Evolutionary conservation across 2,888 invertebrate species (phyloP).

Genomic region (Idaea biselata): DNA sequence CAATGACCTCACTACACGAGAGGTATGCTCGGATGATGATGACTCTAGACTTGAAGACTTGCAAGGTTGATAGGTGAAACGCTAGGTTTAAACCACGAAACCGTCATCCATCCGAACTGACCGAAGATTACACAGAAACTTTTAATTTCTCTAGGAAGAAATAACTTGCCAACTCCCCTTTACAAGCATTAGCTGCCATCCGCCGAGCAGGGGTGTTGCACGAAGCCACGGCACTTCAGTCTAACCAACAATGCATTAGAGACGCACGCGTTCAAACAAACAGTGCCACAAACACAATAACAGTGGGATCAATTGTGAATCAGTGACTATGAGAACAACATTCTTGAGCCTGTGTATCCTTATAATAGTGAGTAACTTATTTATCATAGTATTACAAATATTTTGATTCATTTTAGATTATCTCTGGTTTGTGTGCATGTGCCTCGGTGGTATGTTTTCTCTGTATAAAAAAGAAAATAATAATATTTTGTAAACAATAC

Average conservation of each 20-base stretch:
- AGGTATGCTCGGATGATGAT: too few species aligned
- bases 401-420: not conserved
- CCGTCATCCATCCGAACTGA: not conserved
- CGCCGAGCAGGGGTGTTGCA: not conserved
- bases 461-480: conserved; percentile 6
- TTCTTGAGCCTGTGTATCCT: conserved; percentile 64
- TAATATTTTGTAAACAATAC: not conserved
- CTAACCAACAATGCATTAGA: conserved; percentile 43
- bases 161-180: not conserved
- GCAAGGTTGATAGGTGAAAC: too few species aligned
- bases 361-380: conserved; percentile 55
- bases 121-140: not conserved
- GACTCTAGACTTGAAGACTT: too few species aligned
- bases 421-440: conserved; percentile 9
- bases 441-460: conserved; percentile 14
- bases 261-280: conserved; percentile 47
- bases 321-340: conserved; percentile 64
- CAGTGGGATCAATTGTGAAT: conserved; percentile 40
- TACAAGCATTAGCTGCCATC: not conserved
- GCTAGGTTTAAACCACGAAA: not conserved
- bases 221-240: not conserved
- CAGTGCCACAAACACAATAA: conserved; percentile 34
- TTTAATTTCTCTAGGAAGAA: not conserved
- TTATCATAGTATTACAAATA: not conserved
- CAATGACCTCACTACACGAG: too few species aligned